phyloP scores from a whole-genome alignment of 2,113 vertebrate genomes.

The Anguilla rostrata region DNA sequence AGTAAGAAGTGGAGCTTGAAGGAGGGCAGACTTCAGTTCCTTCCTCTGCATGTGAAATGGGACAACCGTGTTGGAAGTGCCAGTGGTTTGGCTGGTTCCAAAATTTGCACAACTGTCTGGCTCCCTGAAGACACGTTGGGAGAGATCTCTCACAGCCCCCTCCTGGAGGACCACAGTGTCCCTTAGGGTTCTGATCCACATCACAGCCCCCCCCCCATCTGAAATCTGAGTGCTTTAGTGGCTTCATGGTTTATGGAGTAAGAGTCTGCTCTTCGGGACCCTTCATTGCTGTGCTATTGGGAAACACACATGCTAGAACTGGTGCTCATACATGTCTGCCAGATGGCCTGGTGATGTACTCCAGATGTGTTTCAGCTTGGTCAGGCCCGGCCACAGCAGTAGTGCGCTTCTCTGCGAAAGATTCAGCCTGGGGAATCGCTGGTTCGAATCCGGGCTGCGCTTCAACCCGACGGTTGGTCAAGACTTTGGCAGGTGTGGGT shows the following conservation, averaged over 20 bases:
- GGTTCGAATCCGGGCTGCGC: constrained; percentile 14
- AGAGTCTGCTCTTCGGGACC: not conserved
- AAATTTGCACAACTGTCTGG: not conserved
- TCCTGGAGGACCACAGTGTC: not conserved
- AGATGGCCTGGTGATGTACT: constrained; percentile 10
- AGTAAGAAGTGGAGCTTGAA: not conserved
- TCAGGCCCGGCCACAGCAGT: not conserved
- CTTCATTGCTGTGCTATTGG: not conserved
- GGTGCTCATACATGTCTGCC: constrained; percentile 20
- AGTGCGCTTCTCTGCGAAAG: not conserved
- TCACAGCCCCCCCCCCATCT: too few relatives aligned
- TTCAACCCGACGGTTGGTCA: not conserved
- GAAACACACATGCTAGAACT: not conserved
- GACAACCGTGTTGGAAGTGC: not conserved
- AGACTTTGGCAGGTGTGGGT: not conserved
- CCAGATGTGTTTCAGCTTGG: not conserved
- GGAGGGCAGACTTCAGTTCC: not conserved
- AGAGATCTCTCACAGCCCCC: not conserved
- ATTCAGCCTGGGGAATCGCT: constrained; percentile 6
- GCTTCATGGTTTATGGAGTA: too few relatives aligned
- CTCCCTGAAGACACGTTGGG: not conserved
- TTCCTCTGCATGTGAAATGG: not conserved
- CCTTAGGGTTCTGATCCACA: not conserved
- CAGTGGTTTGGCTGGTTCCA: not conserved
- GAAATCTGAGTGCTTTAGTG: too few relatives aligned